These are phyloP conservation scores for Glossophaga mutica DNA, from an alignment of 2,797 vertebrate genomes.

Conservation along the genomic window DNA sequence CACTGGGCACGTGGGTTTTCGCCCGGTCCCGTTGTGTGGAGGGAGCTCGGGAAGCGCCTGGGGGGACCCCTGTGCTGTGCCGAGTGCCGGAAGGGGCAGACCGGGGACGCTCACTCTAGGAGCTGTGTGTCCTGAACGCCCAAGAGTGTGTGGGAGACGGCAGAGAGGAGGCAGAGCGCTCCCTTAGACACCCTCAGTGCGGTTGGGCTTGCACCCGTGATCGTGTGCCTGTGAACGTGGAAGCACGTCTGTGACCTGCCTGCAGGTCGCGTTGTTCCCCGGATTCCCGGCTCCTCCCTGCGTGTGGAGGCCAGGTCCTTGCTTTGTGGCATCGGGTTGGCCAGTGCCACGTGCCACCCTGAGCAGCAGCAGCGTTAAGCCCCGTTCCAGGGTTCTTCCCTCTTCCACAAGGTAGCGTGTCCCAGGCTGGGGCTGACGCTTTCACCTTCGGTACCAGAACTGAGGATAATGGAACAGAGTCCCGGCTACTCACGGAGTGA, in stretches of 20 bases:
- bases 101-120: not conserved
- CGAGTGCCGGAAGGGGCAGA: no score
- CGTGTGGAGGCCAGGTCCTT: rapidly evolving
- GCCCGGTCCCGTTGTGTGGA: no score
- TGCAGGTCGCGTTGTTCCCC: rapidly evolving
- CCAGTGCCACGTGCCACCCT: not conserved
- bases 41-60: no score
- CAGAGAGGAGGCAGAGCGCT: not conserved
- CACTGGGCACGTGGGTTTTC: no score
- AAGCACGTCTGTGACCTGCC: not conserved
- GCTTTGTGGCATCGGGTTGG: not conserved
- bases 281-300: not conserved
- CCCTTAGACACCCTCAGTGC: not conserved
- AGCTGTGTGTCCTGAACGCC: not conserved
- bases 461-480: not conserved
- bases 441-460: not conserved
- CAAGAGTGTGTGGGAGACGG: not conserved
- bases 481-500: no score
- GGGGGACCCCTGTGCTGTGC: no score
- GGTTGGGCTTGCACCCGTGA: rapidly evolving
- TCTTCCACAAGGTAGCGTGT: not conserved
- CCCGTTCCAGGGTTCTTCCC: not conserved
- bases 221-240: rapidly evolving
- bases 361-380: not conserved
- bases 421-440: not conserved